These are phyloP conservation scores for Platyscapa corneri DNA, from an alignment of 1,140 invertebrate species.

Conservation along the genomic window DNA sequence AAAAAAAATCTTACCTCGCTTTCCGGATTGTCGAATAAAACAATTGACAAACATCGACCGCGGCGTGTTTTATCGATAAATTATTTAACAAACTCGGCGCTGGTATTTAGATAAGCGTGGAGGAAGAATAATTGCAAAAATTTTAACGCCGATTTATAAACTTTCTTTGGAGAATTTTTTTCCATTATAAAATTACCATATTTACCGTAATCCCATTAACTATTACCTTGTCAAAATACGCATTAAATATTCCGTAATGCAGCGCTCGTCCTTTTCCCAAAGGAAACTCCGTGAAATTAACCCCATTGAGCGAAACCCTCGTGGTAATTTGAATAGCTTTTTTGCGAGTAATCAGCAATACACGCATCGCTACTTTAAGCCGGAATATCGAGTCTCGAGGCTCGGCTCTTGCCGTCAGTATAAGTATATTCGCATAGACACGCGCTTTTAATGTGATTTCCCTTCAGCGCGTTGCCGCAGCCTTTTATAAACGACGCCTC, in stretches of 20 bases:
- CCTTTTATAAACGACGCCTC: neutral
- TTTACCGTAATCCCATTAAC: slow-evolving; percentile 40
- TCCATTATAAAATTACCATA: no score
- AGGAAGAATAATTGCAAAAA: no score
- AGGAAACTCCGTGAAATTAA: slow-evolving; percentile 39
- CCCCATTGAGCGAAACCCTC: slow-evolving; percentile 35
- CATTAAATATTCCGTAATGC: slow-evolving; percentile 37
- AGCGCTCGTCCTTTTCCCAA: neutral
- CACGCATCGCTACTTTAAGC: slow-evolving; percentile 59
- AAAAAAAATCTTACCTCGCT: no score
- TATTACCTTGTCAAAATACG: slow-evolving; percentile 30
- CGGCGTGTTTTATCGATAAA: no score
- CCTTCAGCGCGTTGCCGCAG: slow-evolving; percentile 26
- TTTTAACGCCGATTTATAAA: no score
- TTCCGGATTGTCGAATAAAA: no score
- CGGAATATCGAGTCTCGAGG: slow-evolving; percentile 51
- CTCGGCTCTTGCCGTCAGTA: no score
- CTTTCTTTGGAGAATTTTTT: neutral
- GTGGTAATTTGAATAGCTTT: slow-evolving; percentile 47
- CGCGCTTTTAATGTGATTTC: slow-evolving; percentile 54
- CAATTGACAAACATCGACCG: no score
- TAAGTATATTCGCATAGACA: slow-evolving; percentile 27
- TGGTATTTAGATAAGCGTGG: no score
- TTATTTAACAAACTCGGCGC: no score
- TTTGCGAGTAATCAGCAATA: slow-evolving; percentile 44